Percentiles rank a stretch among this genome's conserved stretches.
Conservation (phyloP, 2,888 invertebrate species). For the Fabriciana adippe region DNA sequence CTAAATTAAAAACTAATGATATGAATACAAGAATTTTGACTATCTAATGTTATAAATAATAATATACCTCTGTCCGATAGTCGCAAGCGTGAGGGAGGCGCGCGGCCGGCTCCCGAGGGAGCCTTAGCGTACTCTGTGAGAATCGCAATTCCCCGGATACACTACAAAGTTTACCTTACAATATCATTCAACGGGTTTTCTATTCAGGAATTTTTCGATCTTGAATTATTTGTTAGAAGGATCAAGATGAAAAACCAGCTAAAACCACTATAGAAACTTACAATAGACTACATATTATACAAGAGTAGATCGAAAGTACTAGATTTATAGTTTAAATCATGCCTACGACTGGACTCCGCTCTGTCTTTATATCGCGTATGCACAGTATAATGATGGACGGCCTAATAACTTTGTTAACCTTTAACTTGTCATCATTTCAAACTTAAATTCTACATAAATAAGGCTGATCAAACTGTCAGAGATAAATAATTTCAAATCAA, state of each 20-base stretch:
- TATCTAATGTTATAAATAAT: constrained; percentile 75
- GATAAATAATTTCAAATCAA: too few species aligned
- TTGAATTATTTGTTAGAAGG: constrained; percentile 51
- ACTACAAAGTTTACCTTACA: constrained; percentile 60
- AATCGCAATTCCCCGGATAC: constrained; percentile 52
- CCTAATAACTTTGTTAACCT: constrained; percentile 47
- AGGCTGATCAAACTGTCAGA: not conserved
- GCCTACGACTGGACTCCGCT: constrained; percentile 58
- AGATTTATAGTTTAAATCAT: constrained; percentile 59
- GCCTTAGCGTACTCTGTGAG: constrained; percentile 52
- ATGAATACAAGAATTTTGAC: constrained; percentile 79
- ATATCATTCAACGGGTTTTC: constrained; percentile 52
- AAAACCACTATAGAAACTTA: constrained; percentile 70
- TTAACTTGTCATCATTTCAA: not conserved
- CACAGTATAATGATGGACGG: constrained; percentile 60
- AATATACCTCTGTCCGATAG: constrained; percentile 51
- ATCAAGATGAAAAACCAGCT: constrained; percentile 67
- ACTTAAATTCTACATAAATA: constrained; percentile 1
- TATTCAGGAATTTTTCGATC: constrained; percentile 51
- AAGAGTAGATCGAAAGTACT: constrained; percentile 73
- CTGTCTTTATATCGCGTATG: constrained; percentile 52
- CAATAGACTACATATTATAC: constrained; percentile 71
- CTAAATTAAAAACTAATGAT: constrained; percentile 82
- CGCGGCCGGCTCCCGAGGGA: constrained; percentile 44
- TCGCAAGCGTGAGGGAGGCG: constrained; percentile 48